Percentiles rank a stretch among this genome's conserved stretches.
Conservation (phyloP, 2,113 vertebrate species). For the Onychostoma macrolepis region DNA sequence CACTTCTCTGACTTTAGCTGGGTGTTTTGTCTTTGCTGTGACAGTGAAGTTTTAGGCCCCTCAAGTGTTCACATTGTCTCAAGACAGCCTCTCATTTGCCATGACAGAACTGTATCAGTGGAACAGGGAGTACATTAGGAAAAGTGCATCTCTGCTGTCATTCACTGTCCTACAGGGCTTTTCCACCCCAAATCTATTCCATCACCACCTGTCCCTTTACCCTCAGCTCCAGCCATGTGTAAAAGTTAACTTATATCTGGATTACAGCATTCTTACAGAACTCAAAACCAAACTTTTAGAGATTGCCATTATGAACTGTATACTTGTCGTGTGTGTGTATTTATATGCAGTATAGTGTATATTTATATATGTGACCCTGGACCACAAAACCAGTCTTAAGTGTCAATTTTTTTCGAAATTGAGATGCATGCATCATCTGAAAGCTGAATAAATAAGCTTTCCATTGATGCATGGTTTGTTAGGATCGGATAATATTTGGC, state of each 20-base stretch:
- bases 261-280: not conserved
- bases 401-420: no score
- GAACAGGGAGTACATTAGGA: not conserved
- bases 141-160: not conserved
- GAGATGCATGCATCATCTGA: no score
- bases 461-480: no score
- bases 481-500: no score
- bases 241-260: not conserved
- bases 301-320: no score
- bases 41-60: slow-evolving; percentile 1
- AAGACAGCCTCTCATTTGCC: slow-evolving; percentile 8
- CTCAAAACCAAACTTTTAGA: no score
- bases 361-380: no score
- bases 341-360: no score
- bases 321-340: no score
- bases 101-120: not conserved
- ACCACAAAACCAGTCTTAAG: no score
- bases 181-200: not conserved
- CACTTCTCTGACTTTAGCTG: not conserved
- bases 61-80: slow-evolving; percentile 5
- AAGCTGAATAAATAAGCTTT: no score
- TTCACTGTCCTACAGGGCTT: not conserved
- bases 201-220: not conserved
- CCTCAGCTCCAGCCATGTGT: not conserved
- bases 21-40: not conserved